Percentiles rank a stretch among this genome's conserved stretches.
These are phyloP conservation scores for Volucella inanis DNA, from an alignment of 2,888 invertebrate genomes.

Conservation along the genomic window DNA sequence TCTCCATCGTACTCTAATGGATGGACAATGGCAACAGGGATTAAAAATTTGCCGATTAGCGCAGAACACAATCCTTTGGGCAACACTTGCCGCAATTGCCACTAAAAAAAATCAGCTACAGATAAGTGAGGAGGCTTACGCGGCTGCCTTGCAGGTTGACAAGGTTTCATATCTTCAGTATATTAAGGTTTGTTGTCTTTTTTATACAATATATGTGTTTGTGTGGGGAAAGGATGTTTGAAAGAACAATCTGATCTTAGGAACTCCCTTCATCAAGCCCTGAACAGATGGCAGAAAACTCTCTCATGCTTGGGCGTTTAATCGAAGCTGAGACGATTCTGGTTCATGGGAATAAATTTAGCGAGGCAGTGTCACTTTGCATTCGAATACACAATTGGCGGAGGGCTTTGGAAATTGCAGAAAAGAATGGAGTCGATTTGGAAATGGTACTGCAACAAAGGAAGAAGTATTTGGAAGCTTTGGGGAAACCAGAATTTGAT, in stretches of 20 bases:
- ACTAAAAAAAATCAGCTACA: conserved; percentile 93
- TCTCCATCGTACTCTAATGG: conserved; percentile 88
- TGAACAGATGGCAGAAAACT: conserved; percentile 83
- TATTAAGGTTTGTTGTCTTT: conserved; percentile 85
- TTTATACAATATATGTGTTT: not conserved
- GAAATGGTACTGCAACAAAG: conserved; percentile 80
- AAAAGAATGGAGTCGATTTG: conserved; percentile 79
- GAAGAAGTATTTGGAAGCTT: conserved; percentile 80
- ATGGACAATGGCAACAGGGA: conserved; percentile 93
- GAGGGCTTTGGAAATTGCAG: conserved; percentile 81
- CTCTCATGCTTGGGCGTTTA: conserved; percentile 81
- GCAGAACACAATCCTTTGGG: conserved; percentile 91
- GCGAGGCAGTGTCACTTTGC: conserved; percentile 80
- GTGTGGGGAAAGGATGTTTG: not conserved
- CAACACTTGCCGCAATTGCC: conserved; percentile 95
- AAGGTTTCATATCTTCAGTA: conserved; percentile 94
- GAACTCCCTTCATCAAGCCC: conserved; percentile 79
- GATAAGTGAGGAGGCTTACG: conserved; percentile 97
- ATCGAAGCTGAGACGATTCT: conserved; percentile 83
- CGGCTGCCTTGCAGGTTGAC: conserved; percentile 92
- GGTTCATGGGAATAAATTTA: conserved; percentile 81
- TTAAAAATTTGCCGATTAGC: conserved; percentile 88
- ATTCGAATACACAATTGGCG: conserved; percentile 83
- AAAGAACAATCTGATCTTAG: conserved; percentile 14
- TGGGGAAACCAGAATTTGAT: conserved; percentile 81